Evolutionary conservation across 2,113 vertebrate species (phyloP).

Genomic region (Ceyx melanurus): DNA sequence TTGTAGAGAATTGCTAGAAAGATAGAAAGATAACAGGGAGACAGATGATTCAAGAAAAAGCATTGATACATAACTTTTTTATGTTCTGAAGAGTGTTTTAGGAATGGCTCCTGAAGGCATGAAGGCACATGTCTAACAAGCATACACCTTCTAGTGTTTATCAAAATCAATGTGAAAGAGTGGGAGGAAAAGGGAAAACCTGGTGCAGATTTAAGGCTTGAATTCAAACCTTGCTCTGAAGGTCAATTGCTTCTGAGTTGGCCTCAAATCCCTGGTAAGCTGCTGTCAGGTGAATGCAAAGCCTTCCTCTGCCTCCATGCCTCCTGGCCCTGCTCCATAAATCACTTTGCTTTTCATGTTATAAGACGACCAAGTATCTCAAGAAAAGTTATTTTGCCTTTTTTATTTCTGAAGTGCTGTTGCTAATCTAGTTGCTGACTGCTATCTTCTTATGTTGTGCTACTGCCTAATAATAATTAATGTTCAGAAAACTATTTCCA

Average conservation of each 20-base stretch:
- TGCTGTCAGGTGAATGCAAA: neutral
- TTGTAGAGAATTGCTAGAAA: neutral
- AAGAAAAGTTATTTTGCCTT: neutral
- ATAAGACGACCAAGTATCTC: neutral
- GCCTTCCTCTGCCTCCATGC: neutral
- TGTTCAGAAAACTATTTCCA: neutral
- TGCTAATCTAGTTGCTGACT: neutral
- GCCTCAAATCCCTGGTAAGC: neutral
- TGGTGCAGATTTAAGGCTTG: neutral
- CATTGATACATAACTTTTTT: neutral
- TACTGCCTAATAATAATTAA: neutral
- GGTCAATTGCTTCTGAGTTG: neutral
- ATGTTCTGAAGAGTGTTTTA: neutral
- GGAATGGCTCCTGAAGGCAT: neutral
- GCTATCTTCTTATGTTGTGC: neutral
- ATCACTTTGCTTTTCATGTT: neutral
- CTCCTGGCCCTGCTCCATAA: neutral
- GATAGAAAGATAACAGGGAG: neutral
- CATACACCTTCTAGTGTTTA: neutral
- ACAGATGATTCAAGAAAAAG: neutral
- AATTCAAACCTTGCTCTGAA: neutral
- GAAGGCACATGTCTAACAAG: neutral
- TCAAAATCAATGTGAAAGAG: neutral
- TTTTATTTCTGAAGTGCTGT: neutral
- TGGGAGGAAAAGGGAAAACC: neutral